Conservation (phyloP, 2,797 vertebrate species). For the Enteromius radiatus region DNA sequence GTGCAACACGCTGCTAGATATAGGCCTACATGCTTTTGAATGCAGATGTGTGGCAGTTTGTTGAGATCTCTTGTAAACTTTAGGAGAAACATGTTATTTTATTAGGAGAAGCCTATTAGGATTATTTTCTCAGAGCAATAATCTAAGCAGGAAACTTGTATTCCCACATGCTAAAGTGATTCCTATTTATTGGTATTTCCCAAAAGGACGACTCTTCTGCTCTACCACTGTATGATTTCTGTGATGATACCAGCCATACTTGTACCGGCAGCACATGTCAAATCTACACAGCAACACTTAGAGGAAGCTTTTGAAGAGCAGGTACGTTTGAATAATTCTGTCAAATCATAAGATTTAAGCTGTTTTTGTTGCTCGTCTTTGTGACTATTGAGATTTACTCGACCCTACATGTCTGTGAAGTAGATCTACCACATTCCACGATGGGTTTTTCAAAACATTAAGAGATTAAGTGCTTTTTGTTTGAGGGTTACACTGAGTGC, state of each 20-base stretch:
- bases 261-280: slow-evolving; percentile 4
- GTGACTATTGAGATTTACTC: not conserved
- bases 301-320: slow-evolving; percentile 66
- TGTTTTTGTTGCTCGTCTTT: not conserved
- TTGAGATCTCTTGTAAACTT: not conserved
- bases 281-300: slow-evolving; percentile 38
- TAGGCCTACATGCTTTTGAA: not conserved
- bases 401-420: not conserved
- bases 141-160: not conserved
- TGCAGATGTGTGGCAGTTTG: too few species aligned
- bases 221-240: slow-evolving; percentile 38
- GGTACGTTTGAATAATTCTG: slow-evolving; percentile 45
- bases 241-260: slow-evolving; percentile 16
- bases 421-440: not conserved
- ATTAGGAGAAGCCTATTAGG: not conserved
- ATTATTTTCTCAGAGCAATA: not conserved
- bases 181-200: not conserved
- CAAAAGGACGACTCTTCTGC: slow-evolving; percentile 33
- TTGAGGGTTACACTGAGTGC: not conserved
- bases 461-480: slow-evolving; percentile 8
- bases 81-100: not conserved
- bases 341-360: not conserved
- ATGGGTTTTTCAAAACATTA: slow-evolving; percentile 9
- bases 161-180: not conserved
- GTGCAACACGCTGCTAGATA: not conserved